Conservation (phyloP, 2,113 vertebrate species). For the Xiphorhynchus elegans region DNA sequence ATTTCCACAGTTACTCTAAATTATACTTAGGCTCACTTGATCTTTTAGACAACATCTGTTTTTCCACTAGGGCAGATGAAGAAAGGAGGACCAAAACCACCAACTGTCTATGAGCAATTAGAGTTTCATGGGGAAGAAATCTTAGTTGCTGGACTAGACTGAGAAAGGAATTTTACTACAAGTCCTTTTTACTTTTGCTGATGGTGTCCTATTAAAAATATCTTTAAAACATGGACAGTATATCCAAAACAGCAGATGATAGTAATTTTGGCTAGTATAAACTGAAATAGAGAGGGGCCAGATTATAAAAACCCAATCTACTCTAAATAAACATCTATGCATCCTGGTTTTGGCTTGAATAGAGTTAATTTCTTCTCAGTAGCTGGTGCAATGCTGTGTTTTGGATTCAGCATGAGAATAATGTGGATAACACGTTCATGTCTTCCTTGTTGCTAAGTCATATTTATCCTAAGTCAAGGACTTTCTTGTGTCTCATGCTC, state of each 20-base stretch:
- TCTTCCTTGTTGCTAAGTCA: not conserved
- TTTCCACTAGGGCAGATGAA: not conserved
- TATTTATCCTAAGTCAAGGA: not conserved
- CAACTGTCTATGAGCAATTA: not conserved
- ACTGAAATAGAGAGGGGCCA: not conserved
- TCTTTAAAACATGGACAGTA: not conserved
- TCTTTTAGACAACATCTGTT: not conserved
- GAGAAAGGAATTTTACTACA: not conserved
- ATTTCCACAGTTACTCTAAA: not conserved
- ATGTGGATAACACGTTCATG: not conserved
- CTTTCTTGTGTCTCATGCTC: not conserved
- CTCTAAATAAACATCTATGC: not conserved
- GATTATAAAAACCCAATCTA: not conserved
- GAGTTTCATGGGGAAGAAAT: not conserved
- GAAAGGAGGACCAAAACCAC: not conserved
- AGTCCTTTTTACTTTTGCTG: not conserved
- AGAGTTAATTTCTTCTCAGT: not conserved
- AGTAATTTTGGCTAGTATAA: not conserved
- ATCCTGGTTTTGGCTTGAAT: not conserved
- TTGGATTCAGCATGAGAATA: not conserved
- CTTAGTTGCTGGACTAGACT: not conserved
- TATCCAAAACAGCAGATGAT: not conserved
- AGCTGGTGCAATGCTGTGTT: not conserved
- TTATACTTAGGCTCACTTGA: not conserved
- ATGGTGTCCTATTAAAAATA: not conserved